These are phyloP conservation scores for Vannuccia rotundouncinata DNA, from an alignment of 2,888 invertebrate species.

Conservation along the genomic window DNA sequence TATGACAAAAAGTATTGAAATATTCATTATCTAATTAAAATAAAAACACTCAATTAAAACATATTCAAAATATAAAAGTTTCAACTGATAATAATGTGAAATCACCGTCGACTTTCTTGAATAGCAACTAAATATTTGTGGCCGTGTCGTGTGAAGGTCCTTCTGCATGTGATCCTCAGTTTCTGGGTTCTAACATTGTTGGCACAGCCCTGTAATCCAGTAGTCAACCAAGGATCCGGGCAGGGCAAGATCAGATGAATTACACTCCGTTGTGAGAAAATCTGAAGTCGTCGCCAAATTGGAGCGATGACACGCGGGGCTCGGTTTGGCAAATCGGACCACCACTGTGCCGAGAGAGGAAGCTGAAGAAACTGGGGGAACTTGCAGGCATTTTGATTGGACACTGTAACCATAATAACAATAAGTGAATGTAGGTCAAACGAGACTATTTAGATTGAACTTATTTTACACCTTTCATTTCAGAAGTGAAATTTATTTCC, in stretches of 20 bases:
- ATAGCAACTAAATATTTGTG: background rate
- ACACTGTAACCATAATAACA: no score
- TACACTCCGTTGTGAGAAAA: background rate
- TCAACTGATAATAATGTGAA: no score
- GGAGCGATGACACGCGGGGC: background rate
- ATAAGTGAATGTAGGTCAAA: background rate
- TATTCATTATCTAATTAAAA: no score
- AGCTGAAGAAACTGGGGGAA: conserved; percentile 28
- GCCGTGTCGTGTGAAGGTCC: background rate
- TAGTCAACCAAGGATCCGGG: background rate
- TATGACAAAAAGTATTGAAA: no score
- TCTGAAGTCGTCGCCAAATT: background rate
- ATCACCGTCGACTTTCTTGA: background rate
- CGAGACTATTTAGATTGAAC: background rate
- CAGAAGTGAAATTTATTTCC: no score
- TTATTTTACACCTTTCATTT: background rate
- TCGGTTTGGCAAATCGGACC: conserved; percentile 8
- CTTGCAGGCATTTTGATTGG: conserved; percentile 11
- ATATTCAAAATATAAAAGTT: no score
- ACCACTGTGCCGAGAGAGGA: background rate
- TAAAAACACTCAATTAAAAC: no score
- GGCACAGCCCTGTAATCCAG: background rate
- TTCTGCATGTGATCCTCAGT: background rate
- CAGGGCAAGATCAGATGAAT: background rate
- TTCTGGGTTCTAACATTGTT: background rate